Percentiles rank a stretch among this genome's conserved stretches.
phyloP scores from a whole-genome alignment of 2,797 vertebrate species.

The Protonibea diacanthus region DNA sequence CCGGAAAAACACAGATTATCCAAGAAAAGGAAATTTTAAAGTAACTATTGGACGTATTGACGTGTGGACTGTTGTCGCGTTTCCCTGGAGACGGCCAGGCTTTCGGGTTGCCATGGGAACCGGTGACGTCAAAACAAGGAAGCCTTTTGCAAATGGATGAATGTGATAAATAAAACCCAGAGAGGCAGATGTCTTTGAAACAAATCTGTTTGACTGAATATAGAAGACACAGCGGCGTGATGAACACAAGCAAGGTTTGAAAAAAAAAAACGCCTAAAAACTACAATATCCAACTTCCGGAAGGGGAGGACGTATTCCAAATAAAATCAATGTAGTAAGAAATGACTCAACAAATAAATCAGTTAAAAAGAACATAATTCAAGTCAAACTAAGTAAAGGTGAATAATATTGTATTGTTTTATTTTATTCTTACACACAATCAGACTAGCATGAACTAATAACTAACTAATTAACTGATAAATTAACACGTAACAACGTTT shows the following conservation, averaged over 20 bases:
- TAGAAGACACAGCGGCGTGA: neutral
- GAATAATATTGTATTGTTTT: neutral
- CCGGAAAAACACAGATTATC: neutral
- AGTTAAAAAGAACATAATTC: neutral
- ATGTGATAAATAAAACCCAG: neutral
- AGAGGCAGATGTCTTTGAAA: neutral
- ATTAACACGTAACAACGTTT: neutral
- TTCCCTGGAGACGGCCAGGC: constrained; percentile 57
- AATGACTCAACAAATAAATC: neutral
- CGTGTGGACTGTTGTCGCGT: constrained; percentile 53
- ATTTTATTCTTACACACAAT: neutral
- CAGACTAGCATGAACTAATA: neutral
- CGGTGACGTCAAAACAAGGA: constrained; percentile 31
- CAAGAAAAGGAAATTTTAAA: neutral
- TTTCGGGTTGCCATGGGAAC: constrained; percentile 45
- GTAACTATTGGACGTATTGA: neutral
- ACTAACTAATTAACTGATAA: too few relatives aligned
- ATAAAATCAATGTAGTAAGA: neutral
- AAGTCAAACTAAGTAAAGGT: neutral
- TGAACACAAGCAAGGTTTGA: neutral
- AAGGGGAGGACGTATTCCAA: neutral
- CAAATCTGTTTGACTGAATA: neutral
- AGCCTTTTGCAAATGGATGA: neutral
- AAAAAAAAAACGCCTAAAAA: rapidly evolving
- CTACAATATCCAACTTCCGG: neutral